Base-by-base conservation (phyloP, 2,797 vertebrate genomes). In the Coccyzus lansbergi region DNA sequence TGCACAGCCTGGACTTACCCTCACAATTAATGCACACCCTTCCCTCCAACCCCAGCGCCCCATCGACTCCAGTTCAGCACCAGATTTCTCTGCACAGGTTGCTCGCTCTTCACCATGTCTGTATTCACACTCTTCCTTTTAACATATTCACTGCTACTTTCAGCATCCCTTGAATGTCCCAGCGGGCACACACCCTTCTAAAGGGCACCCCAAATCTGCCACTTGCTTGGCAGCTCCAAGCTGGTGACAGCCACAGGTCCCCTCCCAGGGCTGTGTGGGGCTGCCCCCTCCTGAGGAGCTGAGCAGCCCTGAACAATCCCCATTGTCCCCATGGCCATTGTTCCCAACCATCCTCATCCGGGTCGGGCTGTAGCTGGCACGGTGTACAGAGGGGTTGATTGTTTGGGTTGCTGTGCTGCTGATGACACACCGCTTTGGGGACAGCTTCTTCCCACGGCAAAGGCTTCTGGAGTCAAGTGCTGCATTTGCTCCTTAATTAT, bases 261-360 rank as follows among this genome's bases (percentile, higher is more conserved):
- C 40, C 59, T 89, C 75, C 79, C 67, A 33, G 79, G 67, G 36
- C 82, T 82, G 36, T 1, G 0, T 40, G 75, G 58, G 88, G 40
- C 90, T 77, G 76, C 3, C 67, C 31, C 48, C 71, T 48, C 25
- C 5, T 0, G 5, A 55, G 70, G 48, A 40, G 33, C 56, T 38
- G 58, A 46, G 62, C 6, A 0, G 36, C 49, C n/a, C 19, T 4
- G 46, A 83, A 91, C 89, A 92, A 95, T 85, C 77, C 38, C 51
- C 62, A 90, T 86, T 90, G 94, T 93, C 83, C 94, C 78, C 78
- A 65, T 0, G 4, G 86, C 70, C 94, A 82, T 94, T 94, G 91
- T 95, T 90, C 67, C 53, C 71, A 65, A 24, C 29, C 4, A 1
- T 58, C 86, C 65, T 19, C 3, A 0, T 12, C 76, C 9, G 0